Conservation (phyloP, 2,888 invertebrate species). For the Acanthosepion pharaonis region DNA sequence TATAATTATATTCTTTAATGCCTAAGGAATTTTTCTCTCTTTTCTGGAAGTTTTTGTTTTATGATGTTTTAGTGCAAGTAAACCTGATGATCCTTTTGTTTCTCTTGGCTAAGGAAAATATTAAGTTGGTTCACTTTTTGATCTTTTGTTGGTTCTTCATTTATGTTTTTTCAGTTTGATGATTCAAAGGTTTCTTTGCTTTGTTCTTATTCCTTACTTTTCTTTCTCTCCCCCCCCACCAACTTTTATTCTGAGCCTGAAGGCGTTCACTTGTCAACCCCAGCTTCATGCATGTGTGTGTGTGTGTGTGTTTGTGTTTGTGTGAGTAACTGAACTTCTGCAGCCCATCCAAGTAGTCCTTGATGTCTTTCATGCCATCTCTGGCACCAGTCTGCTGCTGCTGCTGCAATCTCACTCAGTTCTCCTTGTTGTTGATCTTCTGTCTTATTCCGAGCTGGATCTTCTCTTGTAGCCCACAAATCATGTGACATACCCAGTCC, state of each 20-base stretch:
- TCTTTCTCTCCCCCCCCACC: neutral
- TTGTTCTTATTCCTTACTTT: neutral
- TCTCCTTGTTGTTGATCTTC: constrained; percentile 1
- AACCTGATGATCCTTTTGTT: neutral
- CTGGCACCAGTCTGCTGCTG: constrained; percentile 23
- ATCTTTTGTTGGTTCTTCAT: neutral
- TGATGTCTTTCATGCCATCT: neutral
- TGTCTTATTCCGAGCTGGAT: constrained; percentile 44
- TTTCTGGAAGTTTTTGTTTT: no score
- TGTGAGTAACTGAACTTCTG: neutral
- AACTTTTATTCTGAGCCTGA: neutral
- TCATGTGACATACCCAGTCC: constrained; percentile 40
- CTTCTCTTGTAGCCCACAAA: constrained; percentile 47
- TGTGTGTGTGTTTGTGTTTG: neutral
- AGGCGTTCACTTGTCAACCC: neutral
- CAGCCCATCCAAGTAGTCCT: neutral
- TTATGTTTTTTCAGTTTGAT: neutral
- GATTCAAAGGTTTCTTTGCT: constrained; percentile 4
- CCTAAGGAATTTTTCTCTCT: neutral
- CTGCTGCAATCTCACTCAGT: neutral
- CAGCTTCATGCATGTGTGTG: neutral
- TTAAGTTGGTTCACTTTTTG: neutral
- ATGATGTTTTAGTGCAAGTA: neutral
- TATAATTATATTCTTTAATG: neutral
- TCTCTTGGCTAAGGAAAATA: neutral